Conservation (phyloP, 2,888 invertebrate species). For the Drosophila ustulata region DNA sequence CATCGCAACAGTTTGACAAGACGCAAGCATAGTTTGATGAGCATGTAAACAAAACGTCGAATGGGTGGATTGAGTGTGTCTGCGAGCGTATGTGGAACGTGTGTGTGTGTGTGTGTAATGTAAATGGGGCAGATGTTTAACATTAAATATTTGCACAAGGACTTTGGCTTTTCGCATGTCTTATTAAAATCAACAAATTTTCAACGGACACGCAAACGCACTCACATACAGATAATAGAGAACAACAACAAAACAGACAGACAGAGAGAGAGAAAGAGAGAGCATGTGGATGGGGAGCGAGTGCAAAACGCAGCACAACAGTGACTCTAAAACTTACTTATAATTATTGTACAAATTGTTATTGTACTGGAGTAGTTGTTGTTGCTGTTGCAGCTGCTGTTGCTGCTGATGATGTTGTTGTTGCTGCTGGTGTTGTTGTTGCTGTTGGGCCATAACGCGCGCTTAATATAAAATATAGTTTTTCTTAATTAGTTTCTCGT, state of each 20-base stretch:
- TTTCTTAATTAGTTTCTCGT: constrained; percentile 60
- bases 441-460: constrained; percentile 72
- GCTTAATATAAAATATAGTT: constrained; percentile 60
- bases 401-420: constrained; percentile 51
- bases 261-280: background rate
- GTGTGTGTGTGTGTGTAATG: constrained; percentile 10
- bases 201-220: constrained; percentile 17
- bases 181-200: constrained; percentile 24
- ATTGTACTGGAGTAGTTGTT: constrained; percentile 64
- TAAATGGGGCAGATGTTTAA: constrained; percentile 33
- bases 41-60: constrained; percentile 40
- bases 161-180: constrained; percentile 27
- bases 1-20: constrained; percentile 44
- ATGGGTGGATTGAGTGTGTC: constrained; percentile 18
- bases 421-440: constrained; percentile 59
- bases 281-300: background rate
- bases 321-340: constrained; percentile 74
- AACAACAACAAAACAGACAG: background rate
- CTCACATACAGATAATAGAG: background rate
- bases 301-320: constrained; percentile 17
- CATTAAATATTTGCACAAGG: constrained; percentile 46
- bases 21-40: constrained; percentile 35
- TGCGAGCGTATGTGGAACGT: constrained; percentile 5
- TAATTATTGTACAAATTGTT: constrained; percentile 70
- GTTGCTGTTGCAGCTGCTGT: constrained; percentile 54